Evolutionary conservation across 1,140 invertebrate species (phyloP).

Genomic region (Samia ricini): DNA sequence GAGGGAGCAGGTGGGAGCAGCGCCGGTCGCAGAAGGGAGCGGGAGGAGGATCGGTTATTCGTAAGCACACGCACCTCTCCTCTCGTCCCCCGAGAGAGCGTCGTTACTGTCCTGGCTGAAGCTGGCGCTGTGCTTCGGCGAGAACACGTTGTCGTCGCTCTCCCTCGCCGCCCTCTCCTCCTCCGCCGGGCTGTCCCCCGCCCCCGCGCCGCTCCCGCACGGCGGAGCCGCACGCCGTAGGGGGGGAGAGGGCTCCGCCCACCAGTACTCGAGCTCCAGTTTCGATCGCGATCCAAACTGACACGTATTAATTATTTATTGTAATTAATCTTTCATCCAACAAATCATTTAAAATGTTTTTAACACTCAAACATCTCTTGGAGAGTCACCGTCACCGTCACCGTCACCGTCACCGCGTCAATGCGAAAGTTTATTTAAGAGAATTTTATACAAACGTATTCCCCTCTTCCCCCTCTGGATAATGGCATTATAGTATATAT

Average conservation of each 20-base stretch:
- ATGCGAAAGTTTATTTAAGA: too few species aligned
- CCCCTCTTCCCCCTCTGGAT: too few species aligned
- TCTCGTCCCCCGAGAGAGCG: slow-evolving; percentile 62
- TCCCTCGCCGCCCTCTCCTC: slow-evolving; percentile 51
- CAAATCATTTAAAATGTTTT: slow-evolving; percentile 6
- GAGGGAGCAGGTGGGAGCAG: too few species aligned
- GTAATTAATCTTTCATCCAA: too few species aligned
- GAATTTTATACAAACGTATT: too few species aligned
- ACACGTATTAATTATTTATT: slow-evolving; percentile 18
- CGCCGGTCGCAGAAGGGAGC: too few species aligned
- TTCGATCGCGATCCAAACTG: slow-evolving; percentile 89
- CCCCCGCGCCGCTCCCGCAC: slow-evolving; percentile 41
- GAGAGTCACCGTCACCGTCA: too few species aligned
- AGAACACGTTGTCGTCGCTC: slow-evolving; percentile 63
- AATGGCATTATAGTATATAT: too few species aligned
- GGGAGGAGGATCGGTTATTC: too few species aligned
- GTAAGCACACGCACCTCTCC: slow-evolving; percentile 51
- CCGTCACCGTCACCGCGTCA: too few species aligned
- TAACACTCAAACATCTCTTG: neutral
- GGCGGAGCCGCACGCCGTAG: slow-evolving; percentile 36
- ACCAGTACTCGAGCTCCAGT: slow-evolving; percentile 90
- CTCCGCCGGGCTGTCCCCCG: slow-evolving; percentile 48
- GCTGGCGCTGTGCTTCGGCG: slow-evolving; percentile 59
- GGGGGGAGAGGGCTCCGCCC: slow-evolving; percentile 79
- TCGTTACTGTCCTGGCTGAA: slow-evolving; percentile 70